Evolutionary conservation across 2,888 invertebrate genomes (phyloP).

Genomic region (Priocnemis perturbator): DNA sequence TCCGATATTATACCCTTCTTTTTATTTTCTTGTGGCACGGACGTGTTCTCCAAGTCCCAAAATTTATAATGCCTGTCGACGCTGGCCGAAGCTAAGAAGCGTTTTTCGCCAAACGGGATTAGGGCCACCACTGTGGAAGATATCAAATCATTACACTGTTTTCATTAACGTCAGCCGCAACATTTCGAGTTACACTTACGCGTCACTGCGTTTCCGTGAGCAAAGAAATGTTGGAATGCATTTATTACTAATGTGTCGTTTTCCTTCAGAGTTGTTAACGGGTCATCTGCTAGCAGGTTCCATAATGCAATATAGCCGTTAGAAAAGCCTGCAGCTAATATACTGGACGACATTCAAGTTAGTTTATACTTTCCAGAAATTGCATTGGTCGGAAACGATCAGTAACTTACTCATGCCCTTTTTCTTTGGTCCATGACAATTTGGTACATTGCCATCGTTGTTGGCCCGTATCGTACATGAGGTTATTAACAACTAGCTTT

Average conservation of each 20-base stretch:
- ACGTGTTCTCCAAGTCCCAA: slow-evolving; percentile 81
- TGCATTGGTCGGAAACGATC: no score
- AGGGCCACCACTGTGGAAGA: slow-evolving; percentile 71
- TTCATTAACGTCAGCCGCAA: background rate
- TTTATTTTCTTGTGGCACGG: slow-evolving; percentile 67
- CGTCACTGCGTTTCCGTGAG: slow-evolving; percentile 79
- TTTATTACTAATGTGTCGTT: slow-evolving; percentile 76
- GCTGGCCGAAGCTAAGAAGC: slow-evolving; percentile 82
- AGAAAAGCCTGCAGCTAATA: slow-evolving; percentile 82
- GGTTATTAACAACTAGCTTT: slow-evolving; percentile 63
- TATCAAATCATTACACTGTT: background rate
- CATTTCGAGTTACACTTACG: slow-evolving; percentile 73
- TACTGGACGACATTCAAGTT: slow-evolving; percentile 49
- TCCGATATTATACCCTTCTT: slow-evolving; percentile 75
- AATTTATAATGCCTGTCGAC: slow-evolving; percentile 82
- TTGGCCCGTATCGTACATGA: slow-evolving; percentile 52
- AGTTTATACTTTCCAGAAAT: no score
- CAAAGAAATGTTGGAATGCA: slow-evolving; percentile 79
- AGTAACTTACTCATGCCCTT: slow-evolving; percentile 67
- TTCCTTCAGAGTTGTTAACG: slow-evolving; percentile 75
- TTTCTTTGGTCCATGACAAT: slow-evolving; percentile 69
- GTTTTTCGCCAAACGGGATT: slow-evolving; percentile 78
- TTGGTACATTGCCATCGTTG: slow-evolving; percentile 69
- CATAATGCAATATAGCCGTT: slow-evolving; percentile 83
- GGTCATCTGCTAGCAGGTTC: slow-evolving; percentile 78